phyloP scores from a whole-genome alignment of 2,888 invertebrate genomes.

The Parapristionchus giblindavisi region DNA sequence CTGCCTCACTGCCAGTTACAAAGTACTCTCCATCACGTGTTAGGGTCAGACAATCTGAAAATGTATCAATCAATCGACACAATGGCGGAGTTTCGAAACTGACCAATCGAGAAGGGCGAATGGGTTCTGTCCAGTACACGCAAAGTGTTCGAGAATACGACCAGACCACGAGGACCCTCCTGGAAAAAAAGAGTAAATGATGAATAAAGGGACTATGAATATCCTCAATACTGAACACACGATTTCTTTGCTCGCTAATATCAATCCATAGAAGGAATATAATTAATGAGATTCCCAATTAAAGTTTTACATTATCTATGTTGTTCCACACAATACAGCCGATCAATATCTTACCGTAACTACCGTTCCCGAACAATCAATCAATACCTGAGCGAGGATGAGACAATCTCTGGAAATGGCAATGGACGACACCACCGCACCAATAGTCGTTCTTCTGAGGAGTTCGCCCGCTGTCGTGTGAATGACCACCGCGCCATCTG shows the following conservation, averaged over 20 bases:
- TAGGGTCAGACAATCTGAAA: conserved; percentile 70
- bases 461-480: conserved; percentile 98
- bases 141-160: conserved; percentile 32
- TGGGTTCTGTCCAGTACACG: conserved; percentile 29
- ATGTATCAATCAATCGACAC: neutral
- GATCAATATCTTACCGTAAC: too few species aligned
- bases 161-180: conserved; percentile 19
- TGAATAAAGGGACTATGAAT: too few species aligned
- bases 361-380: too few species aligned
- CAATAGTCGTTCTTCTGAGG: conserved; percentile 79
- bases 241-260: too few species aligned
- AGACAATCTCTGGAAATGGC: conserved; percentile 32
- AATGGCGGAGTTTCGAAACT: neutral
- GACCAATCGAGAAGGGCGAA: conserved; percentile 31
- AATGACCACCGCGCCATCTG: conserved; percentile 93
- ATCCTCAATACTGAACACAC: conserved; percentile 77
- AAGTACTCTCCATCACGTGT: conserved; percentile 98
- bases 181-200: too few species aligned
- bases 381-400: conserved; percentile 30
- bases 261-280: too few species aligned
- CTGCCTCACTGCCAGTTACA: conserved; percentile 95
- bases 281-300: too few species aligned
- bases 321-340: too few species aligned
- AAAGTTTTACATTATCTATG: too few species aligned
- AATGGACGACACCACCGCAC: conserved; percentile 74